These are phyloP conservation scores for Anoplophora glabripennis DNA, from an alignment of 1,140 invertebrate genomes.

Conservation along the genomic window DNA sequence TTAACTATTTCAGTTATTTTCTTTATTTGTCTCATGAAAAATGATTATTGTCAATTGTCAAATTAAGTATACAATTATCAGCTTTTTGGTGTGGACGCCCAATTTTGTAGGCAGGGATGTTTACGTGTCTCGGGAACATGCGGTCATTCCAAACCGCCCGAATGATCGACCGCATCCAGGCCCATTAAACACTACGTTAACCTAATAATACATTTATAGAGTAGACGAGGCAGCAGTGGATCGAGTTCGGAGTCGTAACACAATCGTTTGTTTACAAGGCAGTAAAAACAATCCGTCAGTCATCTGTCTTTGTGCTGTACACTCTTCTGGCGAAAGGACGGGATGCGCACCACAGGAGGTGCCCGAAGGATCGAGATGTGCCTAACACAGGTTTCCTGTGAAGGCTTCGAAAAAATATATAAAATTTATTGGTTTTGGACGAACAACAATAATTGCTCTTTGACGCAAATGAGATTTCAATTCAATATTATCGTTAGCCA, in stretches of 20 bases:
- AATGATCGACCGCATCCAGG: constrained; percentile 29
- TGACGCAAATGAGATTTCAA: too few species aligned
- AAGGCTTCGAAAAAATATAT: too few species aligned
- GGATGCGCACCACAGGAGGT: constrained; percentile 1
- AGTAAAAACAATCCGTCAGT: constrained; percentile 49
- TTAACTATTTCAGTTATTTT: too few species aligned
- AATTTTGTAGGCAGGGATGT: constrained; percentile 9
- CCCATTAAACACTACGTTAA: constrained; percentile 33
- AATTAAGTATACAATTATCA: too few species aligned
- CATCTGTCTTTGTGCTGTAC: constrained; percentile 42
- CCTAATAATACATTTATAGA: constrained; percentile 35
- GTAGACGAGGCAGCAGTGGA: neutral
- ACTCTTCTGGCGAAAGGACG: constrained; percentile 13
- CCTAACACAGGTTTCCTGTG: too few species aligned
- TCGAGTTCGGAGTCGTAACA: constrained; percentile 21
- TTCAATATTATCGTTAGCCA: too few species aligned
- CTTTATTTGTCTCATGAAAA: too few species aligned
- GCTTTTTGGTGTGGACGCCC: too few species aligned
- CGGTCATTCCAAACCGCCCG: constrained; percentile 33
- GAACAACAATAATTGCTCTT: too few species aligned
- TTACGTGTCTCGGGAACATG: constrained; percentile 17
- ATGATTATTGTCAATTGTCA: too few species aligned
- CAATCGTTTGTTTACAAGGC: constrained; percentile 46
- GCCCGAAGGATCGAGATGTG: neutral
- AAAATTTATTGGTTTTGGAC: too few species aligned